A percentile compares a stretch with the other conserved stretches of the same genome.
Conservation (phyloP, 2,113 vertebrate species). For the Acrocephalus kingi region DNA sequence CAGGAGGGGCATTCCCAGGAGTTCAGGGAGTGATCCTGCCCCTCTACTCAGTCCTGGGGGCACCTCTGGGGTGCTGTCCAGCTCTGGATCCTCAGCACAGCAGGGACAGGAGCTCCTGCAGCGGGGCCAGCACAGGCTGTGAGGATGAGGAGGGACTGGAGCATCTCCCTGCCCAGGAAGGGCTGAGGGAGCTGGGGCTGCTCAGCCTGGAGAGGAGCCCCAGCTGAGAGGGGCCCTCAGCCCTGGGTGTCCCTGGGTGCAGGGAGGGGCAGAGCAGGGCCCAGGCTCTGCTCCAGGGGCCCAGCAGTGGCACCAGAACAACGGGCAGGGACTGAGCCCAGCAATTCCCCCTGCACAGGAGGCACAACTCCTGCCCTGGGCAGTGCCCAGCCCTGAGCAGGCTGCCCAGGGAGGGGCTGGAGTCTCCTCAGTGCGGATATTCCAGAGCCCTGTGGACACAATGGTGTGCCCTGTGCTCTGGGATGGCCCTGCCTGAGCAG, state of each 20-base stretch:
- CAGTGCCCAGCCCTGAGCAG: background rate
- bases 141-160: background rate
- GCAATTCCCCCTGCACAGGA: background rate
- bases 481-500: background rate
- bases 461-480: background rate
- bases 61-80: background rate
- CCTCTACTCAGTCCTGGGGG: background rate
- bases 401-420: background rate
- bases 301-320: background rate
- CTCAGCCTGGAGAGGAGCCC: background rate
- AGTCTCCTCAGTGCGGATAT: background rate
- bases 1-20: background rate
- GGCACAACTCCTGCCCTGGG: background rate
- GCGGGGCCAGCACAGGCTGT: background rate
- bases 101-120: background rate
- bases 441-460: background rate
- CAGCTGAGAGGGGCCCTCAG: background rate
- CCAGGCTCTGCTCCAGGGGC: background rate
- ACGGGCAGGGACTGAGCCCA: background rate
- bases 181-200: background rate
- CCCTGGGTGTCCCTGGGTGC: background rate
- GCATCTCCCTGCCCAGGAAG: background rate
- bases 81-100: background rate
- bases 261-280: background rate
- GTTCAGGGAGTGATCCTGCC: background rate